A percentile compares a stretch with the other conserved stretches of the same genome.
These are phyloP conservation scores for Phortica magna DNA, from an alignment of 2,888 invertebrate genomes.

Conservation along the genomic window DNA sequence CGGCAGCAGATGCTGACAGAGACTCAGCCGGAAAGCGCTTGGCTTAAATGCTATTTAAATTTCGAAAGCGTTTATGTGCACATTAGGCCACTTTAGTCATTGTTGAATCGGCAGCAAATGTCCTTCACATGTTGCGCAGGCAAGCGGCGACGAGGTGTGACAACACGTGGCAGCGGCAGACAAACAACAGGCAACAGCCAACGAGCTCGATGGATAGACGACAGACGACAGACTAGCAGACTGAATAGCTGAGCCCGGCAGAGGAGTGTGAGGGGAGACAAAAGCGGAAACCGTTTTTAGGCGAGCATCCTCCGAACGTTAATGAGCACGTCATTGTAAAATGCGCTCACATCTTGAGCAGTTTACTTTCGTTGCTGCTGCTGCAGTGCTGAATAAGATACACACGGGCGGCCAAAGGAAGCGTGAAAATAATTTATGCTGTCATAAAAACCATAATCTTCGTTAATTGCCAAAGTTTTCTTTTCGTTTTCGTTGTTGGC, in stretches of 20 bases:
- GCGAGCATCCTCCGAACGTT: conserved; percentile 2
- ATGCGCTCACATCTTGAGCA: not conserved
- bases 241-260: not conserved
- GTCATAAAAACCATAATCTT: conserved; percentile 70
- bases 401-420: not conserved
- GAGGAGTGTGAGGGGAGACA: not conserved
- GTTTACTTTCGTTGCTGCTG: too few relatives aligned
- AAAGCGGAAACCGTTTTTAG: conserved; percentile 12
- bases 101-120: conserved; percentile 25
- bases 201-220: not conserved
- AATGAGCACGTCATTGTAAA: conserved; percentile 18
- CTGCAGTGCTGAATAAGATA: too few relatives aligned
- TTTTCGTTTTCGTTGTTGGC: too few relatives aligned
- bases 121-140: conserved; percentile 11
- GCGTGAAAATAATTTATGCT: conserved; percentile 61
- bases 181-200: too few relatives aligned
- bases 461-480: conserved; percentile 68
- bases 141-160: not conserved
- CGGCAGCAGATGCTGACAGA: not conserved
- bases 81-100: conserved; percentile 48
- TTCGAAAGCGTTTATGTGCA: conserved; percentile 44
- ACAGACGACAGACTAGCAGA: not conserved
- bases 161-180: not conserved
- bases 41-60: conserved; percentile 51
- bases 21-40: conserved; percentile 34